Evolutionary conservation across 2,888 invertebrate genomes (phyloP), one percentile per base, ranked within the genome.

Genomic region (Athalia rosae): DNA sequence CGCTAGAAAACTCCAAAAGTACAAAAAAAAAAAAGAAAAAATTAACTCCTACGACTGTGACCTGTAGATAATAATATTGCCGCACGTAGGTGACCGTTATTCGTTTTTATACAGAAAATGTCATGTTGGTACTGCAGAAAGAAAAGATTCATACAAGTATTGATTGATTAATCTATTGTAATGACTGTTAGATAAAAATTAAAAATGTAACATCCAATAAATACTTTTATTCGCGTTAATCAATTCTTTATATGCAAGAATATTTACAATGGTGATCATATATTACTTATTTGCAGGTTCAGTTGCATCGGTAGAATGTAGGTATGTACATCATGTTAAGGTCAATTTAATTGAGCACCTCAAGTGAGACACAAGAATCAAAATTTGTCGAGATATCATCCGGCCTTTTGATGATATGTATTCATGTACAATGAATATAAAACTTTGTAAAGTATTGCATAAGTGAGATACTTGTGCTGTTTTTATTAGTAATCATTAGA

Each of bases 191-290:
- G 58, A 71, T 71, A 15, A 43, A 74, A 74, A 74, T 41, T 50
- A 74, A 74, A 74, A 74, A 74, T 74, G 50, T 74, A 74, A 74
- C 74, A 74, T 74, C 74, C 74, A 74, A 74, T 74, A 74, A 74
- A 74, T 74, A 74, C 53, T 74, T 61, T 74, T 74, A 74, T 74
- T 74, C 50, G 74, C 47, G 50, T 74, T 74, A 48, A 61, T 61
- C 50, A 59, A 61, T 74, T 62, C 61, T 15, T 74, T 74, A 62
- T 74, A 74, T 74, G 48, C 62, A 74, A 62, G 59, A 74, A 61
- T 74, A 74, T 74, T 61, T 74, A 74, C 74, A 74, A 61, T 59
- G 74, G 48, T 74, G 48, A 74, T 74, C 61, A 74, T 74, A 45
- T 67, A 7, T 41, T 64, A 47, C 67, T 53, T 56, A 8, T 53